Conservation (phyloP, 2,888 invertebrate genomes). For the Griposia aprilina region DNA sequence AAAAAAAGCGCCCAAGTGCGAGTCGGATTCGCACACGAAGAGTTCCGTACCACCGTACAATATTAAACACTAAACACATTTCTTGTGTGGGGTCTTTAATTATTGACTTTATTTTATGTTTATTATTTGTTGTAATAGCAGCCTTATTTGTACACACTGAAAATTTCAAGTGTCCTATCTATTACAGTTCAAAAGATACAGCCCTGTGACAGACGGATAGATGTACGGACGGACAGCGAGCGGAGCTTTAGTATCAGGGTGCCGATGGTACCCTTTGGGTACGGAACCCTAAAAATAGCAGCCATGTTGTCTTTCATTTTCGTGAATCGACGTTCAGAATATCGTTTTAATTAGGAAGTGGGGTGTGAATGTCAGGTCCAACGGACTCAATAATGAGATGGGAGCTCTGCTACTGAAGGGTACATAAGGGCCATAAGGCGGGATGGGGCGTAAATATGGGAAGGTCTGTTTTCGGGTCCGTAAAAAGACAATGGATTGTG, state of each 20-base stretch:
- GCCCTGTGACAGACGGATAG: not conserved
- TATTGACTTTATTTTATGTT: not conserved
- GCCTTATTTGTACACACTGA: not conserved
- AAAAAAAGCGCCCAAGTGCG: conserved; percentile 19
- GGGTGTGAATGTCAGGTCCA: conserved; percentile 32
- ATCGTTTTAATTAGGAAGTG: conserved; percentile 52
- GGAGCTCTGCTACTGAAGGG: conserved; percentile 41
- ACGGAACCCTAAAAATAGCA: conserved; percentile 5
- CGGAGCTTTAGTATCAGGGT: not conserved
- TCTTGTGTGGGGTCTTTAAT: no score
- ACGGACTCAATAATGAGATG: conserved; percentile 47
- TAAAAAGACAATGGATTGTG: conserved; percentile 29
- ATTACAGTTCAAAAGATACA: not conserved
- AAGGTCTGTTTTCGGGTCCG: conserved; percentile 20
- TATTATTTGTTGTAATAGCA: not conserved
- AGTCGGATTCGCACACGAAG: not conserved
- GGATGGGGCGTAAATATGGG: conserved; percentile 24
- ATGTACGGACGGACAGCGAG: not conserved
- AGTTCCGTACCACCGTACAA: not conserved
- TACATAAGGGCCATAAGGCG: conserved; percentile 25
- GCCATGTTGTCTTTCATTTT: conserved; percentile 41
- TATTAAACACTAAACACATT: not conserved
- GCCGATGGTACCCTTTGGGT: not conserved
- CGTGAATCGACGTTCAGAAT: conserved; percentile 38
- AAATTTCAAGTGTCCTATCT: not conserved